These are phyloP conservation scores for Synanthedon myopaeformis DNA, from an alignment of 2,888 invertebrate species.

Conservation along the genomic window DNA sequence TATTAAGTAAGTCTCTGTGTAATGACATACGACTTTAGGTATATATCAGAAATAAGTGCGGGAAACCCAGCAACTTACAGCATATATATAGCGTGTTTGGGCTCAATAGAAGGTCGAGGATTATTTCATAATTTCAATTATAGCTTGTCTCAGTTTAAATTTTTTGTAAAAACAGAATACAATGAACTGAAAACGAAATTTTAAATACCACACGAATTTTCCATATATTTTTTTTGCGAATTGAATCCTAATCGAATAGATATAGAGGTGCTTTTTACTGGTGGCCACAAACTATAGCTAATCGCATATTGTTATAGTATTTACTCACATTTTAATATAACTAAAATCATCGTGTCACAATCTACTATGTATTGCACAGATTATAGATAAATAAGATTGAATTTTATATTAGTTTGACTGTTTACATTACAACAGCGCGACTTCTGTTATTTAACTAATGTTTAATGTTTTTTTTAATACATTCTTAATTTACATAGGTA, in stretches of 20 bases:
- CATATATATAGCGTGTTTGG: too few relatives aligned
- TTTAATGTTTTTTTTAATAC: too few relatives aligned
- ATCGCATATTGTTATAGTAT: constrained; percentile 1
- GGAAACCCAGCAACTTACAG: too few relatives aligned
- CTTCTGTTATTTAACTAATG: too few relatives aligned
- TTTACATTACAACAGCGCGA: too few relatives aligned
- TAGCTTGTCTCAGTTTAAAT: not conserved
- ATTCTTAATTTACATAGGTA: too few relatives aligned
- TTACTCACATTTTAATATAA: constrained; percentile 4
- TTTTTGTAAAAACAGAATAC: not conserved
- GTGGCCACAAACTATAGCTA: constrained; percentile 8
- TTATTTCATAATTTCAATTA: too few relatives aligned
- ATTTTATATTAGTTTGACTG: not conserved
- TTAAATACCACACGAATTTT: too few relatives aligned
- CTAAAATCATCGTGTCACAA: constrained; percentile 11
- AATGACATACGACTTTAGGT: too few relatives aligned
- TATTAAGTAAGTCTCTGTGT: too few relatives aligned
- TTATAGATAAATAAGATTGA: constrained; percentile 1
- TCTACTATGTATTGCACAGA: constrained; percentile 10
- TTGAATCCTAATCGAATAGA: not conserved
- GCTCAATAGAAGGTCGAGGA: too few relatives aligned
- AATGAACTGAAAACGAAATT: not conserved
- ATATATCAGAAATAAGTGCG: too few relatives aligned
- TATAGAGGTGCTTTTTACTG: constrained; percentile 8
- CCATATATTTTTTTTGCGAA: not conserved